Base-by-base conservation (phyloP, 2,797 vertebrate species). In the Eupleurogrammus muticus region DNA sequence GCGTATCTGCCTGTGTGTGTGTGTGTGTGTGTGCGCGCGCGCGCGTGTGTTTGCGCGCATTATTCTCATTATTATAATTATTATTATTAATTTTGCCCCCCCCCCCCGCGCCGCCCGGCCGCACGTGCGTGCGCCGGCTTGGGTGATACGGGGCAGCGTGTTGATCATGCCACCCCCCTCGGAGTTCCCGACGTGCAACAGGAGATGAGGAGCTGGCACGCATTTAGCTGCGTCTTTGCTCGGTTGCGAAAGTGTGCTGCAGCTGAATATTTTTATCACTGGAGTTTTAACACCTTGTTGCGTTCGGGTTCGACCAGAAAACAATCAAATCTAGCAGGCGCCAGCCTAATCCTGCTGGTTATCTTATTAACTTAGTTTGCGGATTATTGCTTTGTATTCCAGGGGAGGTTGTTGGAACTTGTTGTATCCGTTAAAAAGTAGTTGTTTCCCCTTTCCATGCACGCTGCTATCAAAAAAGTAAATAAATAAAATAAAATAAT, bases 101-200 rank as follows among this genome's bases (percentile, higher is more conserved):
- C 28, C 28, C 28, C n/a, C n/a, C n/a, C n/a, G n/a, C n/a, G n/a
- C n/a, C n/a, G n/a, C n/a, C n/a, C n/a, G n/a, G n/a, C n/a, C 13
- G 16, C 32, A 44, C 47, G 76, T 23, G 53, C 68, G 48, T 56
- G 84, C n/a, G 69, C 77, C 68, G 70, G 72, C 75, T 78, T 78
- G 32, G 54, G 84, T 80, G 82, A 84, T 81, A 82, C 54, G 49
- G 83, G 75, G 56, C 86, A 85, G 64, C 77, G 66, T 80, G 80
- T 90, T 92, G 83, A 89, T 91, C 76, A 73, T 83, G 63, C 71
- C 82, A 65, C 54, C 60, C 63, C 63, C 60, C 55, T 68, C 21
- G 56, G 80, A 91, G 87, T 92, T 89, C 62, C 72, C 66, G 65
- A 79, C 60, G 82, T 91, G 91, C 90, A 92, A 93, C 90, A 92